Conservation (phyloP, 1,140 invertebrate genomes). For the Drosophila virilis region DNA sequence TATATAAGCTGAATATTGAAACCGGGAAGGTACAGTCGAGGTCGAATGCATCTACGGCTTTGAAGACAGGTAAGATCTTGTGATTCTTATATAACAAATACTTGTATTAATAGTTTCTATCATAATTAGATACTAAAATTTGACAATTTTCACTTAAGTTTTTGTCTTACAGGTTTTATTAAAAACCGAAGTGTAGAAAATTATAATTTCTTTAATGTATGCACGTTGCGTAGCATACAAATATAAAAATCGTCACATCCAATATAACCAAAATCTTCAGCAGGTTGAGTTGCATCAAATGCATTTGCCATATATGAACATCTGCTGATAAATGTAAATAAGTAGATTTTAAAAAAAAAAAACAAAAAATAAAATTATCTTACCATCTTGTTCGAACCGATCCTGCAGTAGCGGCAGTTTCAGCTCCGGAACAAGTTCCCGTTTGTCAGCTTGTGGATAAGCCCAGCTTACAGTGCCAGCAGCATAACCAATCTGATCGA, state of each 20-base stretch:
- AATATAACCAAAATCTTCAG: conserved; percentile 55
- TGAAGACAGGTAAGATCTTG: too few species aligned
- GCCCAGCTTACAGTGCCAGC: not conserved
- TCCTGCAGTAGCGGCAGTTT: conserved; percentile 22
- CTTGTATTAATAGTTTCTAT: too few species aligned
- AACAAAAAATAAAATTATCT: too few species aligned
- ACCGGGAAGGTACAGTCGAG: too few species aligned
- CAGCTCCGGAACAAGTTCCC: conserved; percentile 2
- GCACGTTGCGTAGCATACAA: conserved; percentile 7
- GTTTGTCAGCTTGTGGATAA: not conserved
- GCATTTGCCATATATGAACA: conserved; percentile 32
- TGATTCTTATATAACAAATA: too few species aligned
- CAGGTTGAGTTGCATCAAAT: conserved; percentile 60
- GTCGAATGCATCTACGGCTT: too few species aligned
- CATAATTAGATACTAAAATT: too few species aligned
- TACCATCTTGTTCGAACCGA: conserved; percentile 33
- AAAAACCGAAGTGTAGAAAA: too few species aligned
- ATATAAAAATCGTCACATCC: conserved; percentile 46
- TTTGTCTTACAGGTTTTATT: too few species aligned
- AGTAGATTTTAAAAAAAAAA: too few species aligned
- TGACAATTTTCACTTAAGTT: too few species aligned
- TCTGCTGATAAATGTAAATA: conserved; percentile 8
- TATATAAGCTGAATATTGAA: too few species aligned
- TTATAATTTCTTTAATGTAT: not conserved
- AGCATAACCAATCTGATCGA: not conserved